Evolutionary conservation across 2,888 invertebrate genomes (phyloP), one percentile per base, ranked within the genome.

Genomic region (Apodemia duryi): DNA sequence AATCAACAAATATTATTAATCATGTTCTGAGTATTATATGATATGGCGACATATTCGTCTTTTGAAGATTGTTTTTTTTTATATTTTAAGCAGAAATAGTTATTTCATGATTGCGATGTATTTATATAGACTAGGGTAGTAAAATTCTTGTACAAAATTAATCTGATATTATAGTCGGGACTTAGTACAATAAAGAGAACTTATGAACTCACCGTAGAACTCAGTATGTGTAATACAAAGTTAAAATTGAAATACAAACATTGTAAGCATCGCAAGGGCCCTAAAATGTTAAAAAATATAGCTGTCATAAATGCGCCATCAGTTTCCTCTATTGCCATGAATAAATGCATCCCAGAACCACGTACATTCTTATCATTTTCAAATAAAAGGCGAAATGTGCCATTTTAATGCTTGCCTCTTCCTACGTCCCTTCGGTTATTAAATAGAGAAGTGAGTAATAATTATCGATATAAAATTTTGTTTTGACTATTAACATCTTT

Each of bases 361-460:
- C 75, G 74, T 76, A 74, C 74, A 69, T 76, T 74, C 83, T 84
- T 84, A 85, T 85, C 85, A 75, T 73, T 71, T 72, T 70, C 72
- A 70, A 81, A 83, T 84, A 85, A 85, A 85, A 82, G 73, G 75
- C 74, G 71, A 75, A 80, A 80, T 81, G 76, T 79, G 75, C 73
- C 75, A 72, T 80, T 83, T 84, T 85, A 85, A 85, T 83, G 81
- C 73, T 71, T 73, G 76, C 78, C 74, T 76, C 75, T 81, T 82
- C 80, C 78, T 79, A 75, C 75, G 76, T 75, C 80, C 77, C 75
- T 79, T 78, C 69, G 74, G 73, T 72, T 76, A 69, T 79, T 75
- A 78, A 75, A 67, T 75, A 79, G 77, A 60, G 77, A 68, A 71
- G 81, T 64, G 21, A 60, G 43, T n/a, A 7, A 13, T 35, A 60